A percentile compares a stretch with the other conserved stretches of the same genome.
phyloP scores from a whole-genome alignment of 2,888 invertebrate genomes.

The Acanthacorydalis orientalis region DNA sequence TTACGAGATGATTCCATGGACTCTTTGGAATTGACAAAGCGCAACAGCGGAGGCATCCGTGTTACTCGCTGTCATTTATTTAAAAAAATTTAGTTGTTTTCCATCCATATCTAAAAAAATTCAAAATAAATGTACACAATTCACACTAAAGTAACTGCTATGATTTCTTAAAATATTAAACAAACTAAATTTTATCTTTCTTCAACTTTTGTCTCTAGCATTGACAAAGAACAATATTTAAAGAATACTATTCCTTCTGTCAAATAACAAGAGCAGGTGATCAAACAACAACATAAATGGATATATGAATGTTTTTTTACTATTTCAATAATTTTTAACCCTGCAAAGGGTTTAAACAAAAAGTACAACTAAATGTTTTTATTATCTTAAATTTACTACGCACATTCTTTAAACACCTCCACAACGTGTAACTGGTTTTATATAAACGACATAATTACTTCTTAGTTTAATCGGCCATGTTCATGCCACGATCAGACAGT shows the following conservation, averaged over 20 bases:
- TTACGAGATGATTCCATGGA: slow-evolving; percentile 29
- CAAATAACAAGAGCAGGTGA: not conserved
- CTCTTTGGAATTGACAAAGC: slow-evolving; percentile 23
- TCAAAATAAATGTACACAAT: not conserved
- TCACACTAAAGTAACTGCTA: not conserved
- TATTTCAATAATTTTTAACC: no score
- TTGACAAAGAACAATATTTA: no score
- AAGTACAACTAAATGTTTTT: no score
- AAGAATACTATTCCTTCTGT: no score
- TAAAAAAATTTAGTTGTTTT: not conserved
- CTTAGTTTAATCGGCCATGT: not conserved
- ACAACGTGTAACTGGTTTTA: not conserved
- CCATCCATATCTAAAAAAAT: not conserved
- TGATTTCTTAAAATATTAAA: not conserved
- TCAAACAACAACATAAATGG: not conserved
- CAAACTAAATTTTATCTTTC: not conserved
- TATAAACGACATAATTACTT: not conserved
- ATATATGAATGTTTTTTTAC: not conserved
- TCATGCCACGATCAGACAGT: slow-evolving; percentile 2
- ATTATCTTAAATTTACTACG: not conserved
- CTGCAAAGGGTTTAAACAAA: no score
- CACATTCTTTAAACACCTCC: not conserved
- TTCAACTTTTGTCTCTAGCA: no score
- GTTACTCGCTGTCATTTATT: slow-evolving; percentile 11
- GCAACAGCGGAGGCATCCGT: slow-evolving; percentile 31